Percentiles rank a stretch among this genome's conserved stretches.
These are phyloP conservation scores for Gymnoscelis rufifasciata DNA, from an alignment of 2,888 invertebrate genomes.

Conservation along the genomic window DNA sequence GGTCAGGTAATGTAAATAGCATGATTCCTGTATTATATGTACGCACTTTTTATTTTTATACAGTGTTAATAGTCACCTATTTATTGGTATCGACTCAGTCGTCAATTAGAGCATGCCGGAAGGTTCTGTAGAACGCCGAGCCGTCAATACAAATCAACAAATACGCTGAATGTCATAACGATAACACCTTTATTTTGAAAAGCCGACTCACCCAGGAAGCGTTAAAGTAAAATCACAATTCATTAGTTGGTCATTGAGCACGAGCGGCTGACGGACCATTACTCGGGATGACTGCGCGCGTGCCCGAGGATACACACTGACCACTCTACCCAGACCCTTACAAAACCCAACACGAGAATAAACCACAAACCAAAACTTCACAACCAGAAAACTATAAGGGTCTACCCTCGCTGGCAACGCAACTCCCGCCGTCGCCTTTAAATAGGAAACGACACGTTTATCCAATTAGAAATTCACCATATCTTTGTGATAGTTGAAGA, in stretches of 20 bases:
- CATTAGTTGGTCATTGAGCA: slow-evolving; percentile 69
- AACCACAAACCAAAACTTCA: slow-evolving; percentile 34
- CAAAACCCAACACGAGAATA: slow-evolving; percentile 32
- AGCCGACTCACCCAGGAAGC: slow-evolving; percentile 62
- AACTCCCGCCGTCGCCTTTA: slow-evolving; percentile 72
- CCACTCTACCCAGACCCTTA: slow-evolving; percentile 36
- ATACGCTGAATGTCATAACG: slow-evolving; percentile 38
- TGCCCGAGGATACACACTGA: slow-evolving; percentile 51
- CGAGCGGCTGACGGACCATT: slow-evolving; percentile 63
- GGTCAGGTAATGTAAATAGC: no score
- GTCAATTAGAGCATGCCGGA: slow-evolving; percentile 11
- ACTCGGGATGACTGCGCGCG: slow-evolving; percentile 74
- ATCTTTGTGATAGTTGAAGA: slow-evolving; percentile 79
- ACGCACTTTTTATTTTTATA: no score
- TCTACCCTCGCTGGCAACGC: slow-evolving; percentile 61
- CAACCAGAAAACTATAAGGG: slow-evolving; percentile 41
- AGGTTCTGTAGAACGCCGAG: slow-evolving; percentile 3
- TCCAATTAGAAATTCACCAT: slow-evolving; percentile 80
- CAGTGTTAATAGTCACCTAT: no score
- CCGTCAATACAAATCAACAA: slow-evolving; percentile 16
- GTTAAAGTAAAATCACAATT: slow-evolving; percentile 63
- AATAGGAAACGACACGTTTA: slow-evolving; percentile 80
- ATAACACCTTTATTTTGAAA: slow-evolving; percentile 45
- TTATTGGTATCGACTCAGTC: no score
- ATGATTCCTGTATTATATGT: no score